Evolutionary conservation across 2,888 invertebrate genomes (phyloP).

Genomic region (Phyllotreta striolata): DNA sequence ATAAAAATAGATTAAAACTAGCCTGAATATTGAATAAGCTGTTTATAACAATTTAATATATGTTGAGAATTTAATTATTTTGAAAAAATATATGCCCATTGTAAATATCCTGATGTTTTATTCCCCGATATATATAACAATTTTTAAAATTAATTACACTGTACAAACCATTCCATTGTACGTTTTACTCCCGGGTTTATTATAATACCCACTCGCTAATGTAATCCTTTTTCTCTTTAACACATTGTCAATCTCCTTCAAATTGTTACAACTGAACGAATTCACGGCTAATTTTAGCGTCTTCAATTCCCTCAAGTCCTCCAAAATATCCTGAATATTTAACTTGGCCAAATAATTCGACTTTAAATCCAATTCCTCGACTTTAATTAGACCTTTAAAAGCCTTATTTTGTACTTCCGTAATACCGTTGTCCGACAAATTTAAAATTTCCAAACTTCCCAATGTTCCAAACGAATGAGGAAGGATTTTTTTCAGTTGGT

Average conservation of each 20-base stretch:
- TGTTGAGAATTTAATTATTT: conserved; percentile 42
- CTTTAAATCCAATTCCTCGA: conserved; percentile 38
- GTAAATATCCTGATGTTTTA: conserved; percentile 23
- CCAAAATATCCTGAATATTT: conserved; percentile 34
- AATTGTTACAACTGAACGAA: conserved; percentile 31
- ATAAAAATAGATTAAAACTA: conserved; percentile 32
- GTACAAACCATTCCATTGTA: conserved; percentile 34
- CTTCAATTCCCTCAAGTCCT: conserved; percentile 28
- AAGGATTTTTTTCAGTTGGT: conserved; percentile 34
- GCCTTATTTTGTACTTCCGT: conserved; percentile 26
- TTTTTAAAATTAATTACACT: not conserved
- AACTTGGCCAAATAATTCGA: conserved; percentile 38
- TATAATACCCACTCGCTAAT: conserved; percentile 33
- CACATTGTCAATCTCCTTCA: conserved; percentile 29
- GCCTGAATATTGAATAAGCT: conserved; percentile 35
- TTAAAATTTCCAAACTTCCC: conserved; percentile 34
- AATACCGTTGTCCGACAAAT: conserved; percentile 38
- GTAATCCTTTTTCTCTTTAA: conserved; percentile 32
- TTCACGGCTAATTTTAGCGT: conserved; percentile 36
- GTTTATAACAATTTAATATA: conserved; percentile 43
- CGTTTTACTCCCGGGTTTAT: conserved; percentile 20
- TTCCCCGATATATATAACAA: conserved; percentile 4
- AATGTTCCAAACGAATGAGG: conserved; percentile 31
- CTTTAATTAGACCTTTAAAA: conserved; percentile 31
- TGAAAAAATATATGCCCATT: conserved; percentile 38